Percentiles rank a stretch among this genome's conserved stretches.
Conservation (phyloP, 2,113 vertebrate genomes). For the Microcebus griseorufus region DNA sequence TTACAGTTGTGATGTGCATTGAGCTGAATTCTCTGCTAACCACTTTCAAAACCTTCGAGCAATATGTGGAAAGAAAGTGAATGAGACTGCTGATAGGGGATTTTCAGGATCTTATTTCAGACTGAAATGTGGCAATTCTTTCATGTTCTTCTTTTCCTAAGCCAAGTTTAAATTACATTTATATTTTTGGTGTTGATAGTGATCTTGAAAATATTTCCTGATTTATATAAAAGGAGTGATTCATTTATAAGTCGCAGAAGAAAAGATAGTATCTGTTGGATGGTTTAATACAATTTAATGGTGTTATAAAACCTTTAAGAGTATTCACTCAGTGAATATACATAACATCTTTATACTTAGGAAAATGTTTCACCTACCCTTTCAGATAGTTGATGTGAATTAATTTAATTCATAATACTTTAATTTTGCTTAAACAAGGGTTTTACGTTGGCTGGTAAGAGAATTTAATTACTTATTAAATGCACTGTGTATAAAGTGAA, state of each 20-base stretch:
- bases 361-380: slow-evolving; percentile 30
- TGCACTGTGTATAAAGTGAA: background rate
- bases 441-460: slow-evolving; percentile 44
- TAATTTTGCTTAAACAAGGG: slow-evolving; percentile 39
- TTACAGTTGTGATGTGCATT: slow-evolving; percentile 46
- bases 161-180: slow-evolving; percentile 54
- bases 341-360: slow-evolving; percentile 47
- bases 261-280: background rate
- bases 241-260: slow-evolving; percentile 45
- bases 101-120: slow-evolving; percentile 48
- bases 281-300: slow-evolving; percentile 39
- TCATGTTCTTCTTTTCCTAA: slow-evolving; percentile 39
- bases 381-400: slow-evolving; percentile 43
- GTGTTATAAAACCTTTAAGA: slow-evolving; percentile 42
- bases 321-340: background rate
- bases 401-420: slow-evolving; percentile 32
- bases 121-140: background rate
- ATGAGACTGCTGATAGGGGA: background rate
- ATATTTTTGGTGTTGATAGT: slow-evolving; percentile 53
- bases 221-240: slow-evolving; percentile 50
- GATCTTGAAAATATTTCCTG: slow-evolving; percentile 56
- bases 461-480: slow-evolving; percentile 4
- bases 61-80: slow-evolving; percentile 52
- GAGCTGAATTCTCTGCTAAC: slow-evolving; percentile 52
- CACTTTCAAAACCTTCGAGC: background rate